Percentiles rank a stretch among this genome's conserved stretches.
Conservation (phyloP, 2,797 vertebrate species). For the Microtus agrestis region DNA sequence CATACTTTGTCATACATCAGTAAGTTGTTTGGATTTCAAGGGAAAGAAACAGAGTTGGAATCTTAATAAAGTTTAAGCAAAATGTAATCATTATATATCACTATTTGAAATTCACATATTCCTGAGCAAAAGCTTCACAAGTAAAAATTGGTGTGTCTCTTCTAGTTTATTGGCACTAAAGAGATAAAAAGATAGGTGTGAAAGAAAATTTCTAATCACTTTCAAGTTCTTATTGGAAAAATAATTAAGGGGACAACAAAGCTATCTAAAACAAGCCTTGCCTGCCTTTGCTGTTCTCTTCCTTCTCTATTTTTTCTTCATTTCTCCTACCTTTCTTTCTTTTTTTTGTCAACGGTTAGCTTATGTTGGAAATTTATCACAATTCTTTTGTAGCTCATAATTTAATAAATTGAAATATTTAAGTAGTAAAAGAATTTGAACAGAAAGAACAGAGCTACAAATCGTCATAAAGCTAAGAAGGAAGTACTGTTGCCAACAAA, state of each 20-base stretch:
- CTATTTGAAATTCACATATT: neutral
- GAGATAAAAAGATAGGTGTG: neutral
- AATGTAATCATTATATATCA: neutral
- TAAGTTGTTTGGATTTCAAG: neutral
- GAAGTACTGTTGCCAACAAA: neutral
- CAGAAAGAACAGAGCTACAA: too few relatives aligned
- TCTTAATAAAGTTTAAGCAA: neutral
- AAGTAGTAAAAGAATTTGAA: neutral
- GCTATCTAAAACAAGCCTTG: neutral
- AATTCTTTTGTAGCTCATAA: neutral
- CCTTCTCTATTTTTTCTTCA: too few relatives aligned
- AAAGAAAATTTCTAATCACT: neutral
- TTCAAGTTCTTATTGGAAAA: neutral
- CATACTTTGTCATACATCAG: too few relatives aligned
- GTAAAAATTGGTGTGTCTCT: neutral
- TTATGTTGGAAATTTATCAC: neutral
- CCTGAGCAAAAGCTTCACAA: neutral
- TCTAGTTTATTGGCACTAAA: neutral
- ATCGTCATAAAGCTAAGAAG: neutral
- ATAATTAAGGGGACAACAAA: neutral
- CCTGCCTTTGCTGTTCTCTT: too few relatives aligned
- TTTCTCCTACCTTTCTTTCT: neutral
- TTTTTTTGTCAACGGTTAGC: neutral
- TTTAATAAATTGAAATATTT: neutral
- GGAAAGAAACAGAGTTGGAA: neutral